A percentile compares a stretch with the other conserved stretches of the same genome.
Evolutionary conservation across 1,140 invertebrate genomes (phyloP).

Genomic region (Temnothorax longispinosus): DNA sequence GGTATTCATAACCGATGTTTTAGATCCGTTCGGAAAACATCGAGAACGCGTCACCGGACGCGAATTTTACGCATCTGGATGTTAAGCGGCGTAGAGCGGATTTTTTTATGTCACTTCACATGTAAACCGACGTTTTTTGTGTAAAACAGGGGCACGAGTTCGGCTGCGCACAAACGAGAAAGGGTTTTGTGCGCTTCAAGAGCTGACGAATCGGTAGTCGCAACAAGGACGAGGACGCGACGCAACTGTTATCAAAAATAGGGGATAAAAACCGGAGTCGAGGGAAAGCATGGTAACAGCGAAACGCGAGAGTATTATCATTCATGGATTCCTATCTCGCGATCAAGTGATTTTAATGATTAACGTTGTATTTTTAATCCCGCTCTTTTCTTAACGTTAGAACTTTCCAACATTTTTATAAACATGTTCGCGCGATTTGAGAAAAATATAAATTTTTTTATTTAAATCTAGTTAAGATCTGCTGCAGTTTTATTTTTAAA

Average conservation of each 20-base stretch:
- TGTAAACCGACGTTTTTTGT: conserved; percentile 5
- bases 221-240: neutral
- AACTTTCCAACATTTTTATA: neutral
- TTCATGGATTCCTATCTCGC: neutral
- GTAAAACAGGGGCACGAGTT: conserved; percentile 13
- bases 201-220: conserved; percentile 33
- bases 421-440: neutral
- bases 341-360: conserved; percentile 5
- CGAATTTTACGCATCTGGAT: conserved; percentile 61
- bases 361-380: neutral
- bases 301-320: neutral
- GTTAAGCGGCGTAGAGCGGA: conserved; percentile 41
- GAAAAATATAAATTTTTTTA: neutral
- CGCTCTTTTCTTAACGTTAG: neutral
- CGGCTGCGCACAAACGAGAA: neutral
- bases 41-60: conserved; percentile 2
- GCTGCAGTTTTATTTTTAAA: neutral
- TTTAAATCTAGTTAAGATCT: neutral
- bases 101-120: conserved; percentile 48
- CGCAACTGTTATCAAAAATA: conserved; percentile 3
- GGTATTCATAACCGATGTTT: conserved; percentile 65
- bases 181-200: conserved; percentile 37
- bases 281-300: neutral
- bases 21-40: conserved; percentile 37
- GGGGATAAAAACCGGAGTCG: neutral